These are phyloP conservation scores for Neocrepidodera transversa DNA, from an alignment of 2,888 invertebrate species.

Conservation along the genomic window DNA sequence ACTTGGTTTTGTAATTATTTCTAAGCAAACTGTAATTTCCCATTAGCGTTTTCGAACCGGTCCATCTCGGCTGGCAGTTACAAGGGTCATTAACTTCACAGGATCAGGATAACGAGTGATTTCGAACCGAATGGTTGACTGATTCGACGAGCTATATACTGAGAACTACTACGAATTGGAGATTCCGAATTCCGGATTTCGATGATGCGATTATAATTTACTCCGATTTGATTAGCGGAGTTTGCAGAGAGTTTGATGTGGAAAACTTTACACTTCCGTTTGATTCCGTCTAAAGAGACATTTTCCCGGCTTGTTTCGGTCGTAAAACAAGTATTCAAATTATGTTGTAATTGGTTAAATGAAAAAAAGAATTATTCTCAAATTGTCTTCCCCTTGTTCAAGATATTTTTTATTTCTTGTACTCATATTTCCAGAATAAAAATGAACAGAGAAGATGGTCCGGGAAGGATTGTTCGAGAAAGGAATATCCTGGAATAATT, in stretches of 20 bases:
- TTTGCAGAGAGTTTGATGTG: no score
- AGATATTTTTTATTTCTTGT: no score
- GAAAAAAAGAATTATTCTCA: no score
- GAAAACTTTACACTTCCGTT: no score
- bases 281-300: background rate
- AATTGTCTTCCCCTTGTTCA: no score
- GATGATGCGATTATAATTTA: slow-evolving; percentile 28
- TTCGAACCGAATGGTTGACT: slow-evolving; percentile 23
- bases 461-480: no score
- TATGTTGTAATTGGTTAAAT: no score
- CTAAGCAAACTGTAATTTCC: slow-evolving; percentile 17
- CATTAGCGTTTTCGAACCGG: slow-evolving; percentile 12
- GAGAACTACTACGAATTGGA: background rate
- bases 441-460: no score
- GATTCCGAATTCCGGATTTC: background rate
- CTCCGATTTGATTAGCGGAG: no score
- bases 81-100: slow-evolving; percentile 41
- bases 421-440: no score
- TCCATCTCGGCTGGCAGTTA: slow-evolving; percentile 38
- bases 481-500: no score
- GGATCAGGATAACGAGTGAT: slow-evolving; percentile 37
- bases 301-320: background rate
- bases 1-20: slow-evolving; percentile 20
- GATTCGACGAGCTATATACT: slow-evolving; percentile 11
- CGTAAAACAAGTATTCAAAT: no score